phyloP scores from a whole-genome alignment of 2,797 vertebrate genomes.

The Avahi laniger region DNA sequence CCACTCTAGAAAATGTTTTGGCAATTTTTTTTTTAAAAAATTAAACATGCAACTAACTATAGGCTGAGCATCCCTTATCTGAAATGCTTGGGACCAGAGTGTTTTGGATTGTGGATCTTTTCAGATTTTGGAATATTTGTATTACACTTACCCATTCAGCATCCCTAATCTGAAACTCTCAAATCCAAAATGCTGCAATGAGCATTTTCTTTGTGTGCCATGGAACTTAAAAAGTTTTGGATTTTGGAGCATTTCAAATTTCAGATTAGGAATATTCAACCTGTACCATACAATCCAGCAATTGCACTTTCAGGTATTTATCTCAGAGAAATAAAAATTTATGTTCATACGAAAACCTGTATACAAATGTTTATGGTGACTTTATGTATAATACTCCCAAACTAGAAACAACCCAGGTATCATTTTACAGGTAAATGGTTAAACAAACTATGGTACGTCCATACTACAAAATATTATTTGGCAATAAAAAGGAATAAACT shows the following conservation, averaged over 20 bases:
- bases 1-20: background rate
- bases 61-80: too few species aligned
- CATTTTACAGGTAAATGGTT: background rate
- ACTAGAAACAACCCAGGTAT: background rate
- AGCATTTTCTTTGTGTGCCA: background rate
- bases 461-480: too few species aligned
- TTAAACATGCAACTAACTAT: background rate
- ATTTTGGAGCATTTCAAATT: background rate
- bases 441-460: background rate
- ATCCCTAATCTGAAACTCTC: background rate
- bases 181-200: background rate
- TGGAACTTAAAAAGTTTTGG: background rate
- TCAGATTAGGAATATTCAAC: too few species aligned
- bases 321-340: background rate
- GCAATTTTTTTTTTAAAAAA: background rate
- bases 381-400: background rate
- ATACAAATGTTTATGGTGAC: background rate
- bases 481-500: too few species aligned
- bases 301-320: background rate
- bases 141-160: background rate
- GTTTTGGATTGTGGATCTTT: too few species aligned
- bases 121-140: background rate
- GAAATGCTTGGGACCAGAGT: too few species aligned
- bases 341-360: background rate
- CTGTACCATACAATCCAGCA: background rate